These are phyloP conservation scores for Thaumetopoea pityocampa DNA, from an alignment of 1,140 invertebrate genomes.

Conservation along the genomic window DNA sequence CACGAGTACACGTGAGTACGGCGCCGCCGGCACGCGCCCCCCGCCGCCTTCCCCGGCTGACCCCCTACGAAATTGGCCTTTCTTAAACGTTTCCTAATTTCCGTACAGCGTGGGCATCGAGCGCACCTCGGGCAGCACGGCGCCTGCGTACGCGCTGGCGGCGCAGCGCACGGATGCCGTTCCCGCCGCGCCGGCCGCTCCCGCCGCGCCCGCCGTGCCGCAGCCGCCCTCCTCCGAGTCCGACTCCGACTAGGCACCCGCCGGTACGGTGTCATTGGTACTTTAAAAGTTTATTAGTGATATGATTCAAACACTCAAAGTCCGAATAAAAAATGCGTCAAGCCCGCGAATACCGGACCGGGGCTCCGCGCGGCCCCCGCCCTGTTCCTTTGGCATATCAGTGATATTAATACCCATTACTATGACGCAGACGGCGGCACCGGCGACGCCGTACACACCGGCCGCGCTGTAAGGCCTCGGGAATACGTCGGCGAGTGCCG, in stretches of 20 bases:
- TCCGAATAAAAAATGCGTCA: too few relatives aligned
- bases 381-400: too few relatives aligned
- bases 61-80: neutral
- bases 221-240: constrained; percentile 71
- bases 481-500: too few relatives aligned
- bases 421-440: too few relatives aligned
- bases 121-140: constrained; percentile 85
- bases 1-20: constrained; percentile 92
- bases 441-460: too few relatives aligned
- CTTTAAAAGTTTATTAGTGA: too few relatives aligned
- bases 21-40: neutral
- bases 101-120: constrained; percentile 87
- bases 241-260: constrained; percentile 49
- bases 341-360: too few relatives aligned
- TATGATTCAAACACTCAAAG: too few relatives aligned
- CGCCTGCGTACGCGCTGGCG: constrained; percentile 85
- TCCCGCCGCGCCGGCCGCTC: constrained; percentile 71
- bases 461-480: too few relatives aligned
- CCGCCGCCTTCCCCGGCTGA: neutral
- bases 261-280: too few relatives aligned
- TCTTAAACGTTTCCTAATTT: neutral
- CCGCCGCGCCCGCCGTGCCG: constrained; percentile 61
- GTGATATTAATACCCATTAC: too few relatives aligned
- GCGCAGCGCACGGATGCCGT: constrained; percentile 73
- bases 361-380: too few relatives aligned